phyloP scores from a whole-genome alignment of 2,888 invertebrate species.

The Pyrochroa serraticornis region DNA sequence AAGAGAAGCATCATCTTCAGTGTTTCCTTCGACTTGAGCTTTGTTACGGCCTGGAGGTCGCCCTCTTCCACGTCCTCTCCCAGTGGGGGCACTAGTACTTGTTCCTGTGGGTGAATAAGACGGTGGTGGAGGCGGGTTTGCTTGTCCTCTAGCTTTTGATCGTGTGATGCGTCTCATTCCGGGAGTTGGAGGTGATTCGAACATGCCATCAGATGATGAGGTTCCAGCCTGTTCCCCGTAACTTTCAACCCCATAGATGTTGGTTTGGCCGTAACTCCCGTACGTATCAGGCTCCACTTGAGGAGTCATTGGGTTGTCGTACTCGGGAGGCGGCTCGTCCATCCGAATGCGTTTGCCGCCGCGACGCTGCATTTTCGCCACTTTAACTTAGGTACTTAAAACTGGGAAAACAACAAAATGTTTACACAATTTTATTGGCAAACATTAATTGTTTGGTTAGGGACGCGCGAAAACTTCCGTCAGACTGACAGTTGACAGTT shows the following conservation, averaged over 20 bases:
- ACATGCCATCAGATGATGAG: slow-evolving; percentile 53
- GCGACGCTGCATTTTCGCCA: slow-evolving; percentile 73
- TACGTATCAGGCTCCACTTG: slow-evolving; percentile 61
- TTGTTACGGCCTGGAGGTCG: slow-evolving; percentile 62
- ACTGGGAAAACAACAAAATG: not conserved
- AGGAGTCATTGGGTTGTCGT: slow-evolving; percentile 73
- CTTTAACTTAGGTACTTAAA: not conserved
- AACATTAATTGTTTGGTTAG: no score
- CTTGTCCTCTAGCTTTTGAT: slow-evolving; percentile 62
- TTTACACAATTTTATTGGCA: not conserved
- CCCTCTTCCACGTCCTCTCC: slow-evolving; percentile 59
- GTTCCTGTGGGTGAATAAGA: slow-evolving; percentile 55
- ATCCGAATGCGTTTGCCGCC: slow-evolving; percentile 91
- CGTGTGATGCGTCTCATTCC: slow-evolving; percentile 70
- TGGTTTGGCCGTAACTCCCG: slow-evolving; percentile 54
- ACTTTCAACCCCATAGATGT: slow-evolving; percentile 48
- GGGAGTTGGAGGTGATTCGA: slow-evolving; percentile 65
- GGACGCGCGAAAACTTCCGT: no score
- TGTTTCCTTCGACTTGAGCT: slow-evolving; percentile 57
- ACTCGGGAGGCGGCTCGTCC: slow-evolving; percentile 91
- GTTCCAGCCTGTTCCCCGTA: slow-evolving; percentile 52
- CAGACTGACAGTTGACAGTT: no score
- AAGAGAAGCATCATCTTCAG: slow-evolving; percentile 83
- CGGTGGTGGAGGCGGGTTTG: slow-evolving; percentile 45
- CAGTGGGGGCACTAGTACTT: slow-evolving; percentile 51